phyloP scores from a whole-genome alignment of 2,797 vertebrate genomes.

The Artibeus lituratus region DNA sequence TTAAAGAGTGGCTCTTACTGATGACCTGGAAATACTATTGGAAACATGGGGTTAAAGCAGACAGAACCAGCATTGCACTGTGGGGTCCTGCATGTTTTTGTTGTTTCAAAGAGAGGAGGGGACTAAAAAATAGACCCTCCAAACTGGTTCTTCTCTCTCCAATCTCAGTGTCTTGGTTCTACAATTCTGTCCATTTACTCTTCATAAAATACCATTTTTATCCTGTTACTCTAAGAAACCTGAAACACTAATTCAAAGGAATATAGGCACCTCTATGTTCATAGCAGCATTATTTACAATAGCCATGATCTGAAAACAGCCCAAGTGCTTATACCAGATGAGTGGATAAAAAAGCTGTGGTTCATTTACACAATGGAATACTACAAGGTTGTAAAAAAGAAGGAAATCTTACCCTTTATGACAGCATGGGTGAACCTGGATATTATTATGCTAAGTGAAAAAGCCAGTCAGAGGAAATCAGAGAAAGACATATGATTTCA shows the following conservation, averaged over 20 bases:
- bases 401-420: not conserved
- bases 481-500: not conserved
- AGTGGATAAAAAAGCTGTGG: not conserved
- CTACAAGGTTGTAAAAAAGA: not conserved
- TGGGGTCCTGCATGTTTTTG: not conserved
- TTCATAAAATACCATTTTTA: not conserved
- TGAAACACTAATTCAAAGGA: not conserved
- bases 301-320: not conserved
- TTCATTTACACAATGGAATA: not conserved
- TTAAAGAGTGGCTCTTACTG: not conserved
- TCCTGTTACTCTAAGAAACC: not conserved
- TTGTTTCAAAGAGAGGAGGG: not conserved
- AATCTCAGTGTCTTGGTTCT: not conserved
- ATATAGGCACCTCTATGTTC: not conserved
- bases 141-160: not conserved
- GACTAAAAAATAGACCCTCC: not conserved
- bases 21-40: not conserved
- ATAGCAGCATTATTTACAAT: not conserved
- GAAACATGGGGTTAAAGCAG: not conserved
- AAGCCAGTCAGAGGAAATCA: not conserved
- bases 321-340: not conserved
- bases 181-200: not conserved
- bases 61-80: not conserved
- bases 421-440: not conserved
- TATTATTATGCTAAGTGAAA: not conserved